Conservation (phyloP, 1,140 invertebrate species). For the Artemia franciscana region DNA sequence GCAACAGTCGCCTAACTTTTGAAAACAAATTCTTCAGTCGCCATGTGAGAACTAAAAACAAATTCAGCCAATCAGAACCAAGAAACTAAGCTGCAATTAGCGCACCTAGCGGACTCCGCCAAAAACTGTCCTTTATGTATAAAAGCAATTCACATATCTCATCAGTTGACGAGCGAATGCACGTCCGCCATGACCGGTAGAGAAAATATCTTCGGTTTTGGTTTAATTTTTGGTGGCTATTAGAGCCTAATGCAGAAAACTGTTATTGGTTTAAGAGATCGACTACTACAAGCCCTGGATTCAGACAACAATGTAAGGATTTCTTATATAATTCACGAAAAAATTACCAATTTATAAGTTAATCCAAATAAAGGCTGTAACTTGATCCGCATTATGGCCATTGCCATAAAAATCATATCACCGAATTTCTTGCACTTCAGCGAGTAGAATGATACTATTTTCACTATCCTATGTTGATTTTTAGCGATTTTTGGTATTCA, state of each 20-base stretch:
- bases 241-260: not conserved
- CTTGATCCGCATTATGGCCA: too few relatives aligned
- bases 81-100: too few relatives aligned
- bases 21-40: too few relatives aligned
- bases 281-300: slow-evolving; percentile 33
- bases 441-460: not conserved
- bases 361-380: too few relatives aligned
- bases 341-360: too few relatives aligned
- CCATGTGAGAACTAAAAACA: too few relatives aligned
- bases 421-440: not conserved
- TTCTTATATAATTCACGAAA: too few relatives aligned
- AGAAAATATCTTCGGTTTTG: not conserved
- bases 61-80: too few relatives aligned
- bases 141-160: not conserved
- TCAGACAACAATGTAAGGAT: slow-evolving; percentile 34
- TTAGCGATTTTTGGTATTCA: not conserved
- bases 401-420: not conserved
- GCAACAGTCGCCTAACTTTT: too few relatives aligned
- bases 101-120: not conserved
- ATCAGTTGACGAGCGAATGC: not conserved
- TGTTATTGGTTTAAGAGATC: slow-evolving; percentile 29
- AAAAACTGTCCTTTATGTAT: not conserved
- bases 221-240: not conserved
- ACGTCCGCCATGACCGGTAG: not conserved
- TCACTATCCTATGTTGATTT: not conserved